Percentiles rank a stretch among this genome's conserved stretches.
phyloP scores from a whole-genome alignment of 2,888 invertebrate species.

The Himalopsyche tibetana region DNA sequence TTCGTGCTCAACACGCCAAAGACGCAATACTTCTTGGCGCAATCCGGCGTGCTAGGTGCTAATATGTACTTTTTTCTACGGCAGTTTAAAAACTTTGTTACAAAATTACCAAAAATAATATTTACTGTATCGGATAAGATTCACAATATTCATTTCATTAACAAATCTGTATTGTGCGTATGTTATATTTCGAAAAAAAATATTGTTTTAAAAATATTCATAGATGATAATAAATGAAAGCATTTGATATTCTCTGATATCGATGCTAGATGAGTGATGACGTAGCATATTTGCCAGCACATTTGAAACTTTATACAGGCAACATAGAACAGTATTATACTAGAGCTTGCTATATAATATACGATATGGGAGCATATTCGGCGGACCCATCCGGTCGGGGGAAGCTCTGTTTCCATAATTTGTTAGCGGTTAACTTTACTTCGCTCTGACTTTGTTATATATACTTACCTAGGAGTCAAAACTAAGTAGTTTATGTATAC shows the following conservation, averaged over 20 bases:
- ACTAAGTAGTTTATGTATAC: slow-evolving; percentile 5
- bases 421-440: slow-evolving; percentile 43
- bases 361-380: slow-evolving; percentile 18
- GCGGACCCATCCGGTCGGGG: slow-evolving; percentile 24
- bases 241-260: slow-evolving; percentile 32
- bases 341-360: background rate
- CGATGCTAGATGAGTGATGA: slow-evolving; percentile 37
- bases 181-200: too few relatives aligned
- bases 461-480: slow-evolving; percentile 16
- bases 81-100: too few relatives aligned
- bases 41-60: too few relatives aligned
- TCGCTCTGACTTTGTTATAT: background rate
- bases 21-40: too few relatives aligned
- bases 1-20: too few relatives aligned
- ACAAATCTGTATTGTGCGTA: too few relatives aligned
- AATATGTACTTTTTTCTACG: too few relatives aligned
- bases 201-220: too few relatives aligned
- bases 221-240: background rate
- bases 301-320: slow-evolving; percentile 30
- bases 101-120: too few relatives aligned
- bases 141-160: too few relatives aligned
- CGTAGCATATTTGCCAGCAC: slow-evolving; percentile 11
- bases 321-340: background rate
- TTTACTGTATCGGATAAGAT: too few relatives aligned
- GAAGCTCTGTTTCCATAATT: slow-evolving; percentile 17